Conservation (phyloP, 2,888 invertebrate species). For the Cryptus viduatorius region DNA sequence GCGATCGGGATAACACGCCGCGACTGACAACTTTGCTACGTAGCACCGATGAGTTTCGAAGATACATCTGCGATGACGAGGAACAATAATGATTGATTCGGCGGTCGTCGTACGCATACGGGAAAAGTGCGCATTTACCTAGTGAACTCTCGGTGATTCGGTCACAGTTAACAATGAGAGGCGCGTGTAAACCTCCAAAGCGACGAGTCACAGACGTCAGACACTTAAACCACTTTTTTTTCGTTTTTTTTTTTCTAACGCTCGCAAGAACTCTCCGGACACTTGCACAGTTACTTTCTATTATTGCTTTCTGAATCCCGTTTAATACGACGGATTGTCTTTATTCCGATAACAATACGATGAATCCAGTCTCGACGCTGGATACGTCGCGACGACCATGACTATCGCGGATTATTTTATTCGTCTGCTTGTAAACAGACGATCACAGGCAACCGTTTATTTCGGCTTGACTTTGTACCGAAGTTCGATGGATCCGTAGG, state of each 20-base stretch:
- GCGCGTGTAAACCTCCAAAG: not conserved
- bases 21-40: not conserved
- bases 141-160: conserved; percentile 39
- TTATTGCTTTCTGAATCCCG: not conserved
- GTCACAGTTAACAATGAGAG: not conserved
- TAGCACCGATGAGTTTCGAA: not conserved
- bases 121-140: conserved; percentile 50
- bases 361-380: conserved; percentile 34
- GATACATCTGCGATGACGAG: not conserved
- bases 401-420: conserved; percentile 38
- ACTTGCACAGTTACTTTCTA: not conserved
- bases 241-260: not conserved
- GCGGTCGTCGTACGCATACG: not conserved
- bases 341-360: conserved; percentile 43
- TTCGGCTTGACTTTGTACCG: not conserved
- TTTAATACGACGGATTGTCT: conserved; percentile 20
- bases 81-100: conserved; percentile 1
- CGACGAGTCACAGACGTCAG: conserved; percentile 52
- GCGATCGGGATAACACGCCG: not conserved
- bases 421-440: conserved; percentile 11
- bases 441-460: not conserved
- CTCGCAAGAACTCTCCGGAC: not conserved
- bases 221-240: not conserved
- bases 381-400: conserved; percentile 55
- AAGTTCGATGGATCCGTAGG: not conserved